These are phyloP conservation scores for Thyatira batis DNA, from an alignment of 2,888 invertebrate genomes.

Conservation along the genomic window DNA sequence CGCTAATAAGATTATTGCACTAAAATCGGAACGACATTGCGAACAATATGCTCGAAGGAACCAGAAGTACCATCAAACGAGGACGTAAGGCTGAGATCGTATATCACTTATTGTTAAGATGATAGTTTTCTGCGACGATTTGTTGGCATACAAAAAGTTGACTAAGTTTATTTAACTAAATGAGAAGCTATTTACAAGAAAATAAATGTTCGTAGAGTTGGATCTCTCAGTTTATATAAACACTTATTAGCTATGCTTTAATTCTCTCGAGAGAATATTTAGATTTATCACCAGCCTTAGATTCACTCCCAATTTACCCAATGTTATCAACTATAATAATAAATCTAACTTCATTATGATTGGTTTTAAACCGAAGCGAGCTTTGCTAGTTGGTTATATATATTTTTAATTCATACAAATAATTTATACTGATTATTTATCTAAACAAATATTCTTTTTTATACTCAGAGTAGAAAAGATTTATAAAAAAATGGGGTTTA, in stretches of 20 bases:
- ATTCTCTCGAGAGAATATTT: slow-evolving; percentile 46
- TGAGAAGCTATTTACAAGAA: slow-evolving; percentile 35
- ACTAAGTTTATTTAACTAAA: slow-evolving; percentile 27
- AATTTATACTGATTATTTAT: too few species aligned
- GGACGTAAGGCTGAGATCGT: slow-evolving; percentile 2
- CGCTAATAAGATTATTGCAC: background rate
- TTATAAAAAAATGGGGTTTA: too few species aligned
- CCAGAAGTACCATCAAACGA: background rate
- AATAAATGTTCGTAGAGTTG: slow-evolving; percentile 60
- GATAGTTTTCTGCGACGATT: background rate
- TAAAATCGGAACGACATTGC: background rate
- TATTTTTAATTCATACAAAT: background rate
- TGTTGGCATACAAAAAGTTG: slow-evolving; percentile 2
- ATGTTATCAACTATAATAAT: slow-evolving; percentile 5
- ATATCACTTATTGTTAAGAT: slow-evolving; percentile 6
- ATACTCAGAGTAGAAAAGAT: too few species aligned
- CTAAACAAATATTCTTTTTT: too few species aligned
- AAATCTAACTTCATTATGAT: slow-evolving; percentile 25
- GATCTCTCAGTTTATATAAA: slow-evolving; percentile 55
- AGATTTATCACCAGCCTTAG: slow-evolving; percentile 76
- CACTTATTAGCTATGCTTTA: slow-evolving; percentile 32
- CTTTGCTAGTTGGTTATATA: slow-evolving; percentile 32
- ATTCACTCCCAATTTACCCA: slow-evolving; percentile 36
- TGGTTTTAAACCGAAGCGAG: slow-evolving; percentile 38
- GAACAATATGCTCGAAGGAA: background rate